phyloP scores from a whole-genome alignment of 2,888 invertebrate genomes.

The Chaitophorus viminalis region DNA sequence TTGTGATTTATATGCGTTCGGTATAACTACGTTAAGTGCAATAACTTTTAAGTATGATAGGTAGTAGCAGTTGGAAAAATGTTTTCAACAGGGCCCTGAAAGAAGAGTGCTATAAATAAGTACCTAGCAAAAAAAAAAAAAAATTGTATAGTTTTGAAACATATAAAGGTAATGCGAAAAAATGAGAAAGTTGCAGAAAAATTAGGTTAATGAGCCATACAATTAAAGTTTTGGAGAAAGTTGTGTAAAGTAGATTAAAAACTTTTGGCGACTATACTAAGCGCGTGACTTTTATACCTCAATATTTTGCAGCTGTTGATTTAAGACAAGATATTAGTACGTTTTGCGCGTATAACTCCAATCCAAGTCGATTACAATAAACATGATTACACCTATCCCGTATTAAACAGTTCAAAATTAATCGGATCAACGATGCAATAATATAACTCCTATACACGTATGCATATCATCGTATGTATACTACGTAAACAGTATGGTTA shows the following conservation, averaged over 20 bases:
- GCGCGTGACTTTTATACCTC: conserved; percentile 52
- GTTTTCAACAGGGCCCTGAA: conserved; percentile 30
- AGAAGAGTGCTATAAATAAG: conserved; percentile 48
- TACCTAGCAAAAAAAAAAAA: conserved; percentile 29
- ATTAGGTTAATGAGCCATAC: conserved; percentile 61
- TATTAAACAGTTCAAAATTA: background rate
- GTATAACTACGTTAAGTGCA: background rate
- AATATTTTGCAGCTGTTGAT: conserved; percentile 45
- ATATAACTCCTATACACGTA: background rate
- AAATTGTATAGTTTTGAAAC: conserved; percentile 30
- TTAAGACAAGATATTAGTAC: conserved; percentile 31
- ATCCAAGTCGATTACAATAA: background rate
- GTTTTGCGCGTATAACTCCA: background rate
- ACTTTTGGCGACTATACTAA: conserved; percentile 42
- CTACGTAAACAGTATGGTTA: too few relatives aligned
- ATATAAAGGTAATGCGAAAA: conserved; percentile 38
- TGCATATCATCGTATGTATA: too few relatives aligned
- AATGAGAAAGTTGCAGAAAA: conserved; percentile 49
- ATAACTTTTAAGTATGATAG: conserved; percentile 37
- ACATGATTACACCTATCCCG: background rate
- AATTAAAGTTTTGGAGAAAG: conserved; percentile 58
- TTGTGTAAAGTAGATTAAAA: conserved; percentile 55
- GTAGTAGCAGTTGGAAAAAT: conserved; percentile 36
- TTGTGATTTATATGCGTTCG: background rate
- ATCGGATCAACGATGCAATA: background rate